Percentiles rank a stretch among this genome's conserved stretches.
These are phyloP conservation scores for Spongilla lacustris DNA, from an alignment of 37 sponge, comb jelly and placozoan genomes.

Conservation along the genomic window DNA sequence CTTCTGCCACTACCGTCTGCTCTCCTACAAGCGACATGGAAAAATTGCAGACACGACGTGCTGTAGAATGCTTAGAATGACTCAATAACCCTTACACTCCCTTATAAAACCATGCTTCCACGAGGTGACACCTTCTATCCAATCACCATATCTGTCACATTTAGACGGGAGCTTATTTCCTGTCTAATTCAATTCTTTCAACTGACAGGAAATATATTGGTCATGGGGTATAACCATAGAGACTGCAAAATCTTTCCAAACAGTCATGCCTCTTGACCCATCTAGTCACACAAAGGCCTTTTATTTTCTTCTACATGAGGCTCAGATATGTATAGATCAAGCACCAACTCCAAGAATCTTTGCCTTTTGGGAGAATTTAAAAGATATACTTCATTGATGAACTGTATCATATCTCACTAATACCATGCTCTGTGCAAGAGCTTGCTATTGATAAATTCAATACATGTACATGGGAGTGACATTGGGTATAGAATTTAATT, in stretches of 20 bases:
- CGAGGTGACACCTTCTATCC: too few relatives aligned
- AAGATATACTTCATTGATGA: constrained; percentile 8
- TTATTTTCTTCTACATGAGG: constrained; percentile 29
- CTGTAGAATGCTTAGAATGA: too few relatives aligned
- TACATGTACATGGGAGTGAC: constrained; percentile 48
- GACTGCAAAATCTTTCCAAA: constrained; percentile 27
- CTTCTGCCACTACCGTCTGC: too few relatives aligned
- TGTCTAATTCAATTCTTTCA: too few relatives aligned
- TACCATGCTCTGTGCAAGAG: not conserved
- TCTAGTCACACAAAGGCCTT: constrained; percentile 51
- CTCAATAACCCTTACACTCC: too few relatives aligned
- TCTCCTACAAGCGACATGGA: too few relatives aligned
- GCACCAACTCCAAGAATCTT: constrained; percentile 21
- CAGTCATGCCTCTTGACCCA: constrained; percentile 65
- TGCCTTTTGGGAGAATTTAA: constrained; percentile 20
- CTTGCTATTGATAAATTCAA: constrained; percentile 50
- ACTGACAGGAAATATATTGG: too few relatives aligned
- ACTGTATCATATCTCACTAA: constrained; percentile 24
- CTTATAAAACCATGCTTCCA: too few relatives aligned
- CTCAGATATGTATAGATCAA: constrained; percentile 29
- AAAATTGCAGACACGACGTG: too few relatives aligned
- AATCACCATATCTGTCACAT: too few relatives aligned
- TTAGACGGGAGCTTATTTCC: too few relatives aligned
- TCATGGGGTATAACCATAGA: too few relatives aligned
- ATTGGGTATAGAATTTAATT: constrained; percentile 26